Base-by-base conservation (phyloP, 2,888 invertebrate species). In the Stenotaenia linearis region DNA sequence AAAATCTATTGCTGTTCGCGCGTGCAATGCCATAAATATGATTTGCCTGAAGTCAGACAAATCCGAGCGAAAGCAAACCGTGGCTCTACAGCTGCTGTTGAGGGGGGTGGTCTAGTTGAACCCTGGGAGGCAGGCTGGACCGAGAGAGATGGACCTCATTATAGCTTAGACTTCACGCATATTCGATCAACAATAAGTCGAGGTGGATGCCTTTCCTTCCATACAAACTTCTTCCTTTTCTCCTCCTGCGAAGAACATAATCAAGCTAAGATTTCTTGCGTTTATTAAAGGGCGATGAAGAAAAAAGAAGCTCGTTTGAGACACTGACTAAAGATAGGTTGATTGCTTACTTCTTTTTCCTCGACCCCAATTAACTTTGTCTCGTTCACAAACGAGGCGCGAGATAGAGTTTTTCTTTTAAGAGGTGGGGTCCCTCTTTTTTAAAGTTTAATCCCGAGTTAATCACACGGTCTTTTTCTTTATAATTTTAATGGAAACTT, bases 311-410 rank as follows among this genome's bases (percentile, higher is more conserved):
- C 15, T 18, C 50, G 50, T 4, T 32, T 32, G 32, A 50, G 50
- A 50, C 50, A 50, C 50, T 50, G 50, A 50, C 50, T 50, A 21
- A 50, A 50, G 50, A 50, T 50, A 50, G 75, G 75, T 74, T 74
- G 28, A 32, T 28, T 32, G 32, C 28, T 15, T 74, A 30, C 75
- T 74, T 74, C 75, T 74, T 74, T 32, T 74, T 74, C 75, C 75
- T 1, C 75, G 28, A 74, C 75, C 75, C 28, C 75, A 28, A 74
- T 74, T 32, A 74, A 28, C 75, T 74, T 74, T 32, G 75, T 32
- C 32, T 32, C 75, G 28, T 74, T 74, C 75, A 28, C 32, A 74
- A 74, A 74, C 75, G 32, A 74, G 7, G 28, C 28, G 32, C 32
- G 28, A 30, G 75, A 30, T n/a, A 18, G 21, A 50, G 50, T 50